A percentile compares a stretch with the other conserved stretches of the same genome.
Conservation (phyloP, 2,888 invertebrate genomes). For the Ornithoptera alexandrae region DNA sequence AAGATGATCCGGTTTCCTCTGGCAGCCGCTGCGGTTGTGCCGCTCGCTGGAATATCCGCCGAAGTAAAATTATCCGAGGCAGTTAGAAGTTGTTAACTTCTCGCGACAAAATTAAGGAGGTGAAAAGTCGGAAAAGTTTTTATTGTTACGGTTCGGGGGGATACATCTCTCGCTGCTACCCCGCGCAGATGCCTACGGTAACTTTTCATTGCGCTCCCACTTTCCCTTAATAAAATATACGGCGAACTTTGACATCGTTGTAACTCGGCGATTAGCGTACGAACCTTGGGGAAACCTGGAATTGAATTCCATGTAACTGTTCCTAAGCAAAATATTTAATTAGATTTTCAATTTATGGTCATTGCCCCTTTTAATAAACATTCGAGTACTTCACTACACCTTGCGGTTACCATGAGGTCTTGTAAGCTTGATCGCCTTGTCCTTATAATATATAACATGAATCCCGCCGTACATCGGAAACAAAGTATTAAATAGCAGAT, state of each 20-base stretch:
- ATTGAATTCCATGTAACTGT: too few species aligned
- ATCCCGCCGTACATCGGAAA: too few species aligned
- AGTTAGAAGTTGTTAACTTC: conserved; percentile 36
- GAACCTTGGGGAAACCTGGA: too few species aligned
- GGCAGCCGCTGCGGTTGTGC: not conserved
- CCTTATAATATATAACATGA: too few species aligned
- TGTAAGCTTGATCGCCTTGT: too few species aligned
- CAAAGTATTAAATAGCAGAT: not conserved
- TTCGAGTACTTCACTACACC: too few species aligned
- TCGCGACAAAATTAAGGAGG: conserved; percentile 52
- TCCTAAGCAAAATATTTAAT: too few species aligned
- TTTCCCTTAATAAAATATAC: conserved; percentile 20
- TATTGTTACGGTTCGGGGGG: conserved; percentile 49
- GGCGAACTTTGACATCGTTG: not conserved
- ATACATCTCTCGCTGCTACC: conserved; percentile 44
- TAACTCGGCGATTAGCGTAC: not conserved
- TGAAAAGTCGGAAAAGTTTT: conserved; percentile 58
- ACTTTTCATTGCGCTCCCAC: conserved; percentile 19
- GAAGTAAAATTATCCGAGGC: conserved; percentile 23
- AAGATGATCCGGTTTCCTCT: not conserved
- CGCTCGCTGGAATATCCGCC: conserved; percentile 11
- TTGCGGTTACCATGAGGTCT: too few species aligned
- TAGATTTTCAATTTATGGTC: too few species aligned
- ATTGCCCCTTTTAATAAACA: too few species aligned
- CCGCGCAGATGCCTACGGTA: conserved; percentile 12